phyloP scores from a whole-genome alignment of 2,797 vertebrate species.

The Neosilurus hyrtlii region DNA sequence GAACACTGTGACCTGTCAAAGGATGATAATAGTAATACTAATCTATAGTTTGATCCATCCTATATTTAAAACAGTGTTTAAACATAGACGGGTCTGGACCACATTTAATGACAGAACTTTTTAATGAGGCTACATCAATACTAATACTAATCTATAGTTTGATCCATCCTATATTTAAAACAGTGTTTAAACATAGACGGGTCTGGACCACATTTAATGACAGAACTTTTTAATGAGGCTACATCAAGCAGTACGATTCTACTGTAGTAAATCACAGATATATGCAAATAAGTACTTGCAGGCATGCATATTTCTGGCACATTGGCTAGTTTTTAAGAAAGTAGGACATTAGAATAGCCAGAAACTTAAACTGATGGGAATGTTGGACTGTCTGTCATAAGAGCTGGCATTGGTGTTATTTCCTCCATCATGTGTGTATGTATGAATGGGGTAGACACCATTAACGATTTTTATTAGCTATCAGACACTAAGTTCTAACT shows the following conservation, averaged over 20 bases:
- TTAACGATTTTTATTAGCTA: slow-evolving; percentile 6
- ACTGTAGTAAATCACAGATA: not conserved
- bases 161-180: not conserved
- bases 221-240: no score
- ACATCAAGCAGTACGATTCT: not conserved
- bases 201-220: no score
- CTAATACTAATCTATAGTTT: no score
- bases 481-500: no score
- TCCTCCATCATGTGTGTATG: slow-evolving; percentile 52
- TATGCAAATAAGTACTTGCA: not conserved
- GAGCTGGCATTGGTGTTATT: slow-evolving; percentile 48
- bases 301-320: not conserved
- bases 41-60: no score
- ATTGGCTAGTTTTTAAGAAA: not conserved
- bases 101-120: no score
- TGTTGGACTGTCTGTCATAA: slow-evolving; percentile 31
- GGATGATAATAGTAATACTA: not conserved
- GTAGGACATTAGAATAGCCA: not conserved
- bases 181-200: not conserved
- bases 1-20: not conserved
- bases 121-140: not conserved
- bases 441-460: slow-evolving; percentile 32
- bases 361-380: slow-evolving; percentile 36
- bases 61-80: not conserved
- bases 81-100: not conserved